Evolutionary conservation across 2,113 vertebrate species (phyloP).

Genomic region (Myiagra hebetior): DNA sequence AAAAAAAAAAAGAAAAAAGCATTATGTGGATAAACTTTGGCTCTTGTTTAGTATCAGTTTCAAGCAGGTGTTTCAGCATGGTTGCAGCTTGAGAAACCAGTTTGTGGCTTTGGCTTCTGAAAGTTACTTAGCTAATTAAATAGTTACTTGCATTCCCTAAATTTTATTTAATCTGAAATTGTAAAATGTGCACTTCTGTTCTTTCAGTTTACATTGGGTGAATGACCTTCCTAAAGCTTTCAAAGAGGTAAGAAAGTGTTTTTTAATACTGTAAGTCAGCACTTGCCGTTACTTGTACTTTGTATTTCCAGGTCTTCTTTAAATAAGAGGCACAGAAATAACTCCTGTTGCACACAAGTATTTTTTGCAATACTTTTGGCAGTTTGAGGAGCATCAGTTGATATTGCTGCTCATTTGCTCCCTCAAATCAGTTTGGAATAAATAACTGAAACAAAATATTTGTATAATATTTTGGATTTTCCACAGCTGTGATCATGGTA

Average conservation of each 20-base stretch:
- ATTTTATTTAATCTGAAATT: neutral
- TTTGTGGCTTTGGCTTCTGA: neutral
- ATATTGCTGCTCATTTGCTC: neutral
- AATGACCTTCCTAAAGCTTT: conserved; percentile 93
- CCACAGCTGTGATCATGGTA: neutral
- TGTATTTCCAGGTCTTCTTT: rapidly evolving
- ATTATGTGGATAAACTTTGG: rapidly evolving
- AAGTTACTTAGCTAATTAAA: neutral
- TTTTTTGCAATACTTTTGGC: neutral
- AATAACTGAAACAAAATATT: neutral
- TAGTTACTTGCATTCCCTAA: neutral
- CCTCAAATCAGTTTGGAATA: neutral
- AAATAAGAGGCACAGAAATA: neutral
- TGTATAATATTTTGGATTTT: neutral
- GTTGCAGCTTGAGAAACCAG: neutral
- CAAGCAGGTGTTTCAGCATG: neutral
- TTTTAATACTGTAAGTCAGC: neutral
- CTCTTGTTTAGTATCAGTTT: neutral
- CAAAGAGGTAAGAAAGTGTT: conserved; percentile 78
- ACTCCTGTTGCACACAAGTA: neutral
- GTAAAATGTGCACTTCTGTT: neutral
- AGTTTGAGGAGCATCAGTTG: neutral
- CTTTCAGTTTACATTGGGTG: conserved; percentile 92
- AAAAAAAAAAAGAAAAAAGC: neutral
- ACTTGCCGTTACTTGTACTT: neutral